Evolutionary conservation across 2,888 invertebrate genomes (phyloP).

Genomic region (Agrilus cyanescens): DNA sequence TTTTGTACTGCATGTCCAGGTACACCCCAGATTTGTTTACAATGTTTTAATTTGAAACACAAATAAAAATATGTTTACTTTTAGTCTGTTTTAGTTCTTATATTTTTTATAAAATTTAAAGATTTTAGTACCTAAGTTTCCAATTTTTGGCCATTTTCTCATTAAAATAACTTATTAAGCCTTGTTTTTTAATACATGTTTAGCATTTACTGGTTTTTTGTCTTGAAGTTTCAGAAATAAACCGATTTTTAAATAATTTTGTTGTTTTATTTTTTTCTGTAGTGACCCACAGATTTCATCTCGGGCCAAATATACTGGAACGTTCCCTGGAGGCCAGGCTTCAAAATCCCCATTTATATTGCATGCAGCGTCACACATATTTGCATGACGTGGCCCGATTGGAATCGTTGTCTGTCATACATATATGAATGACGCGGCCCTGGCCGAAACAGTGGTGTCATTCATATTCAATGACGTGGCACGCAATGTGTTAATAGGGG

Average conservation of each 20-base stretch:
- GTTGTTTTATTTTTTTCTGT: not conserved
- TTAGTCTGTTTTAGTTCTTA: conserved; percentile 7
- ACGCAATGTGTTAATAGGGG: conserved; percentile 3
- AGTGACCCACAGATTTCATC: too few species aligned
- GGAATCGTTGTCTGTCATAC: not conserved
- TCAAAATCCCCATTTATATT: not conserved
- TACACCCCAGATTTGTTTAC: conserved; percentile 13
- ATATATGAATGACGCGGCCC: too few species aligned
- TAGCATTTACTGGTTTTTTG: too few species aligned
- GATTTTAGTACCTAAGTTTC: too few species aligned
- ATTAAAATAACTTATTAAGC: too few species aligned
- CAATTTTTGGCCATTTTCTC: too few species aligned
- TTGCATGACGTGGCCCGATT: not conserved
- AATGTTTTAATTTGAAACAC: conserved; percentile 13
- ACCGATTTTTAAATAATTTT: not conserved
- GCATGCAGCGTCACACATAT: not conserved
- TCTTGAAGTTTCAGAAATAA: too few species aligned
- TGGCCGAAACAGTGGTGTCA: not conserved
- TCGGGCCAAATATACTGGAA: not conserved
- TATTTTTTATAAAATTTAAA: too few species aligned
- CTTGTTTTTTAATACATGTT: too few species aligned
- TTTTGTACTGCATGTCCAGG: conserved; percentile 13
- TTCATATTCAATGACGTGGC: conserved; percentile 1
- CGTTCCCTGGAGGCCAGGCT: not conserved
- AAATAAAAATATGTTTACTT: conserved; percentile 12